Percentiles rank a stretch among this genome's conserved stretches.
These are phyloP conservation scores for Leptoclinus maculatus DNA, from an alignment of 2,797 vertebrate species.

Conservation along the genomic window DNA sequence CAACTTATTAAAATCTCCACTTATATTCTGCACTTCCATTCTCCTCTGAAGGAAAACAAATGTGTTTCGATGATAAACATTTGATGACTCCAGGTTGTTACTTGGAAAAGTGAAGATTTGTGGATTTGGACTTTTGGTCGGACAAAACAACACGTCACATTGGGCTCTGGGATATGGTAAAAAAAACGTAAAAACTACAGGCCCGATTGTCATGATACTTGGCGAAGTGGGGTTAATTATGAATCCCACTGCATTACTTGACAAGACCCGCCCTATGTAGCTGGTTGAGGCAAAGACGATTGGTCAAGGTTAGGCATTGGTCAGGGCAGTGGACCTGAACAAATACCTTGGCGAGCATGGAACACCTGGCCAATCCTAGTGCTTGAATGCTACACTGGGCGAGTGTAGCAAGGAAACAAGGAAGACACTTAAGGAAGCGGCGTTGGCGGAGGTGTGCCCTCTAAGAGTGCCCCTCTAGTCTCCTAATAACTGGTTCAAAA, in stretches of 20 bases:
- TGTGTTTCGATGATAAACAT: neutral
- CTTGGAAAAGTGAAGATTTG: neutral
- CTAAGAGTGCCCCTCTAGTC: neutral
- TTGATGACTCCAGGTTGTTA: neutral
- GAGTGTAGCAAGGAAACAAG: neutral
- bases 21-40: neutral
- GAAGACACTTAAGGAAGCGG: neutral
- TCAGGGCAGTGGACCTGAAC: no score
- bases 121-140: neutral
- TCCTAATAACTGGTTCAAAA: neutral
- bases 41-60: neutral
- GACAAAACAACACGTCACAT: neutral
- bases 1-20: constrained; percentile 19
- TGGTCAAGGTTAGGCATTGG: no score
- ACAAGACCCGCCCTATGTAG: no score
- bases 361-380: no score
- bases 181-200: neutral
- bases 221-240: neutral
- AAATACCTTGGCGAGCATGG: no score
- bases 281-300: no score
- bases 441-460: neutral
- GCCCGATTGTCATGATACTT: no score
- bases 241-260: neutral
- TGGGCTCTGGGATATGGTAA: neutral
- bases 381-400: neutral